Evolutionary conservation across 2,113 vertebrate species (phyloP), one percentile per base, ranked within the genome.

Genomic region (Peucedramus taeniatus): DNA sequence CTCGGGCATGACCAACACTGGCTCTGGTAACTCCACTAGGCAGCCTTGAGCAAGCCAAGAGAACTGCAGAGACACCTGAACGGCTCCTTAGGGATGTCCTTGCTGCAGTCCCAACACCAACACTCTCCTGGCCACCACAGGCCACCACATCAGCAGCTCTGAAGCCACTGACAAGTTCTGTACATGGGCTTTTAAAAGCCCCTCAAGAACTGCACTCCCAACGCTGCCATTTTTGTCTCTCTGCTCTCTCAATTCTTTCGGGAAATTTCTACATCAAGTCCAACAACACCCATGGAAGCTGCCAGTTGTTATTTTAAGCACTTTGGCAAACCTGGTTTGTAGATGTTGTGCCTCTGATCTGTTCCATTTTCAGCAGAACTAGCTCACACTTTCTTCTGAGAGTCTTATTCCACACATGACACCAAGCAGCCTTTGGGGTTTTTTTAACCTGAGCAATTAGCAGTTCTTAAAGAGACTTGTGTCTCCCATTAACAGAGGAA

Each of bases 301-400:
- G 88, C 71, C 90, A 59, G 82, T 33, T 78, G 84, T 75, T 82
- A 87, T 71, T 94, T 85, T 47, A 72, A 90, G 90, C 5, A 28
- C 75, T 93, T 88, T 88, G 88, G 93, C 87, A 87, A 84, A 61
- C 72, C 35, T 44, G 60, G 56, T 72, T 74, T 40, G 87, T 87
- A 33, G 92, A 78, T 83, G 54, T n/a, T n/a, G 24, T 42, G 89
- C 60, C 69, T 74, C 14, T 49, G 84, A 71, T 66, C 81, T 50
- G 92, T 40, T 93, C 90, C 74, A 68, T 71, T 91, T 89, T 61
- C 93, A 76, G 79, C 81, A 94, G 65, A 87, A 84, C 39, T 42
- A 78, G 77, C 78, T 93, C 90, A 68, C 1, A 1, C 83, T 83
- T 89, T 57, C 77, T 68, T 68, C 68, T 68, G 24, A 15, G 45